Base-by-base conservation (phyloP, 2,888 invertebrate genomes). In the Platycheirus albimanus region DNA sequence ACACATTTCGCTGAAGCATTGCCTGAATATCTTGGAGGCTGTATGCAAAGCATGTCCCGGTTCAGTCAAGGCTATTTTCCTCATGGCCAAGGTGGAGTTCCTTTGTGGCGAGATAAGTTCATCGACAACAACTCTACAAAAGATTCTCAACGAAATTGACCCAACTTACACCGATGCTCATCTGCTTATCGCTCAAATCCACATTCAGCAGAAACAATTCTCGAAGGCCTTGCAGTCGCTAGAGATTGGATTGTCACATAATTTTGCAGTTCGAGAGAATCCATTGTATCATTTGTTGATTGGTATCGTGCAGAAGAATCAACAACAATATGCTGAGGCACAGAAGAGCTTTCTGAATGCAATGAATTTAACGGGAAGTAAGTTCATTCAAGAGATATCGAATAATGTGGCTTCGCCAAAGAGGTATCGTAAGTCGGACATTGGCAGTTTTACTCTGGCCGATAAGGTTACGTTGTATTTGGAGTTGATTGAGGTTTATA, bases 231-330 rank as follows among this genome's bases (percentile, higher is more conserved):
- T 95, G 10, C 97, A 97, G 89, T 95, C 95, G 69, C 91, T 99
- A 51, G 98, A 99, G 91, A 93, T 96, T 85, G 97, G 97, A 71
- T 91, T 99, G 11, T 98, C 98, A 88, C 96, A 96, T 88, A 97
- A 98, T 90, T 98, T 99, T 88, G 95, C 96, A 91, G 95, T 99
- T 0, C 92, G 98, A 85, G 98, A 98, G 78, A 95, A 96, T 90
- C 96, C 98, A 0, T 92, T 97, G 89, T 99, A 97, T 88, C 97
- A 98, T 91, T 93, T 98, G 81, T 93, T 98, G 0, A 94, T 94
- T 85, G 98, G 98, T 0, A 92, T 96, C 24, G 94, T 98, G 56
- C 93, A 96, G 85, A 97, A 96, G 88, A 93, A 94, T 86, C 93
- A 93, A 66, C 94, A 94, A 15, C 94, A 96, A 86, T 91, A 93